Conservation (phyloP, 2,888 invertebrate genomes). For the Tachystola acroxantha region DNA sequence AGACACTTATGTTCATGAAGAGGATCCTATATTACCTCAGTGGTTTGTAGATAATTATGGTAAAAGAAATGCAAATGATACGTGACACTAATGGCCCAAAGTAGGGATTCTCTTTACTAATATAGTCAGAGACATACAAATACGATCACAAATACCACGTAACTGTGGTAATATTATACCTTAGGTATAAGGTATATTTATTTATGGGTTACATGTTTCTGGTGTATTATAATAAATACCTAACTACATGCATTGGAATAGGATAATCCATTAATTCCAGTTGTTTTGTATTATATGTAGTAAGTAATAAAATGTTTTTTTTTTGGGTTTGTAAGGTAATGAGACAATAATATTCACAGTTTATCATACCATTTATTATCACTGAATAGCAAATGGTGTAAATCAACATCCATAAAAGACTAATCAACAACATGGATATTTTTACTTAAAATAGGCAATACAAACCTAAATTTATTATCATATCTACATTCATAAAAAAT, state of each 20-base stretch:
- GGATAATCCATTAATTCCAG: too few relatives aligned
- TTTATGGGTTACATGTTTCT: too few relatives aligned
- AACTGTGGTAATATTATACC: too few relatives aligned
- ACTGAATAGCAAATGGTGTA: constrained; percentile 74
- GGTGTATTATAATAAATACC: too few relatives aligned
- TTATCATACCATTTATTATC: constrained; percentile 73
- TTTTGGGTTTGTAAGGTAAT: too few relatives aligned
- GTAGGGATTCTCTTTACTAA: too few relatives aligned
- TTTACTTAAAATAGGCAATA: constrained; percentile 59
- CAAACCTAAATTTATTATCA: constrained; percentile 50
- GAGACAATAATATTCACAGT: not conserved
- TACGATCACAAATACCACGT: too few relatives aligned
- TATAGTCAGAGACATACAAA: too few relatives aligned
- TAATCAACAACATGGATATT: constrained; percentile 77
- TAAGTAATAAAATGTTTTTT: too few relatives aligned
- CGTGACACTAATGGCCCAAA: not conserved
- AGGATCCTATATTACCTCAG: constrained; percentile 53
- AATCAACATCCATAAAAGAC: constrained; percentile 76
- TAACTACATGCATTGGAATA: too few relatives aligned
- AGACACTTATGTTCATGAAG: constrained; percentile 42
- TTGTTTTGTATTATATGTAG: too few relatives aligned
- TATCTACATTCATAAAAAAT: constrained; percentile 54
- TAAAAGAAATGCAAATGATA: constrained; percentile 11
- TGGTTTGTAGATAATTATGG: constrained; percentile 50
- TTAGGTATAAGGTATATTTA: too few relatives aligned